These are phyloP conservation scores for Platycheirus albimanus DNA, from an alignment of 2,888 invertebrate genomes.

Conservation along the genomic window DNA sequence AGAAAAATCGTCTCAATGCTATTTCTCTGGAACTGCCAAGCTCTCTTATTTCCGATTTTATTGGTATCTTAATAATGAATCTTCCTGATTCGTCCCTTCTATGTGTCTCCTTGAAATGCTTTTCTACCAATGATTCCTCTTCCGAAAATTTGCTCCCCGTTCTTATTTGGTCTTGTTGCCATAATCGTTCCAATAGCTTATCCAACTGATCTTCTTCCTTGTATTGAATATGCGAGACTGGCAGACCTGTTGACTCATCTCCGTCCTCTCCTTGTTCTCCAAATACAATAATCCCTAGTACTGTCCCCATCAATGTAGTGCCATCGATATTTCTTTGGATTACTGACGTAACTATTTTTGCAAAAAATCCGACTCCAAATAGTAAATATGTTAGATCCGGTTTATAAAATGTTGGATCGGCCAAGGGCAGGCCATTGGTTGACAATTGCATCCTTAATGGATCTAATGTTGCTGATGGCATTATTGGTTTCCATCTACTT, in stretches of 20 bases:
- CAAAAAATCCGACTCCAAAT: neutral
- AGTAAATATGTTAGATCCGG: neutral
- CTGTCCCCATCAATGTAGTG: neutral
- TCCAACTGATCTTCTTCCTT: slow-evolving; percentile 11
- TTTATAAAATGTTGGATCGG: neutral
- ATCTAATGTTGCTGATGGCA: neutral
- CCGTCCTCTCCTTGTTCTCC: neutral
- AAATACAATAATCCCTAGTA: neutral
- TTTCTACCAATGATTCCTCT: neutral
- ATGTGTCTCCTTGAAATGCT: neutral
- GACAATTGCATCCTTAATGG: neutral
- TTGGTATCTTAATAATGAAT: neutral
- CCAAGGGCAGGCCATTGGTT: neutral
- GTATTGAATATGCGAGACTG: neutral
- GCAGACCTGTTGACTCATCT: neutral
- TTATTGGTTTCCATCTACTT: neutral
- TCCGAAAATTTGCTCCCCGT: neutral
- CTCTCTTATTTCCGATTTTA: neutral
- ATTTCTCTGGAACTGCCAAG: neutral
- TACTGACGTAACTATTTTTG: neutral
- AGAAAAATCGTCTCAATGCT: slow-evolving; percentile 8
- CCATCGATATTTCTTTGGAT: neutral
- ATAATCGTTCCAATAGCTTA: neutral
- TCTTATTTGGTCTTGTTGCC: slow-evolving; percentile 12
- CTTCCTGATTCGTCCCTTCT: slow-evolving; percentile 5